These are phyloP conservation scores for Epinotia ramella DNA, from an alignment of 2,888 invertebrate genomes.

Conservation along the genomic window DNA sequence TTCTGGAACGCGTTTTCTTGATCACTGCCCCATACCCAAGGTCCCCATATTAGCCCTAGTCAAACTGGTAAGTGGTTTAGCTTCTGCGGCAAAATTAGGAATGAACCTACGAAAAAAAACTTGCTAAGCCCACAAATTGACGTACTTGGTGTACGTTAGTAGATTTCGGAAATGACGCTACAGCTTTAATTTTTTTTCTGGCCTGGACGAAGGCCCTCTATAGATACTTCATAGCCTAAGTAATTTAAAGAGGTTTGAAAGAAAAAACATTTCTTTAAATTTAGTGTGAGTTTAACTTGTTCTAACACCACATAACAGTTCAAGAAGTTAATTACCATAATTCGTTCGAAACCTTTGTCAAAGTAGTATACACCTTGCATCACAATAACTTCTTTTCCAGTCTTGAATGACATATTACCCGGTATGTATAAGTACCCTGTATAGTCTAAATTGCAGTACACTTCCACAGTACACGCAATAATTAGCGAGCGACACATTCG, in stretches of 20 bases:
- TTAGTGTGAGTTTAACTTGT: conserved; percentile 40
- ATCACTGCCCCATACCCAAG: conserved; percentile 2
- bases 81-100: background rate
- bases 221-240: background rate
- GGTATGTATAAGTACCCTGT: conserved; percentile 10
- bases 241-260: background rate
- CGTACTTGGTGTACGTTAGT: conserved; percentile 2
- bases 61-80: conserved; percentile 1
- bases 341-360: background rate
- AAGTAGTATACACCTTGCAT: conserved; percentile 12
- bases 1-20: background rate
- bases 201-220: background rate
- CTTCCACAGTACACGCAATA: background rate
- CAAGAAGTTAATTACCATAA: background rate
- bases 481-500: background rate
- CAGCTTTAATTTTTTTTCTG: conserved; percentile 6
- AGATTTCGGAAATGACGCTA: background rate
- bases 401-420: conserved; percentile 2
- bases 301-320: background rate
- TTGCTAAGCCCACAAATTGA: conserved; percentile 14
- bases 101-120: conserved; percentile 12
- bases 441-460: conserved; percentile 3
- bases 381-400: conserved; percentile 4
- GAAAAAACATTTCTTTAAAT: conserved; percentile 28
- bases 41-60: background rate